A percentile compares a stretch with the other conserved stretches of the same genome.
Conservation (phyloP, 2,113 vertebrate species). For the Laticauda colubrina region DNA sequence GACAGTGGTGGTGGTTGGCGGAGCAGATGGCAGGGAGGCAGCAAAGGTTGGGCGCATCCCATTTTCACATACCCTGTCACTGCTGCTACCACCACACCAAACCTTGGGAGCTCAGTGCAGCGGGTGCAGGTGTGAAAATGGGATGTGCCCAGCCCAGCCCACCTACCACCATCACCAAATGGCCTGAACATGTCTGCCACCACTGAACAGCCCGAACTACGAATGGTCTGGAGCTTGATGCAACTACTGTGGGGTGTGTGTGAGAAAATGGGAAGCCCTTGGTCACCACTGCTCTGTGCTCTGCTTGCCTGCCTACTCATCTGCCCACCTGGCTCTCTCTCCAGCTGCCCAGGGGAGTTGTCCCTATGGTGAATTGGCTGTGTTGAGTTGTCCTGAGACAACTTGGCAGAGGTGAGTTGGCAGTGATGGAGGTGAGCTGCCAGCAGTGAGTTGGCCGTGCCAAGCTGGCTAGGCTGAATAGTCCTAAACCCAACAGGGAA, state of each 20-base stretch:
- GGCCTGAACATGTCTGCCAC: not conserved
- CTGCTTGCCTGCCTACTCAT: not conserved
- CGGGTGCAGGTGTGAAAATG: not conserved
- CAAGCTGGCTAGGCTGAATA: not conserved
- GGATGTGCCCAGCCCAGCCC: not conserved
- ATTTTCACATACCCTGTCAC: not conserved
- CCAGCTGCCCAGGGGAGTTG: not conserved
- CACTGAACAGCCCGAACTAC: not conserved
- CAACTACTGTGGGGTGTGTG: too few species aligned
- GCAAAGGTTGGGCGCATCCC: not conserved
- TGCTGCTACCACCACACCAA: not conserved
- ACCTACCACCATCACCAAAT: not conserved
- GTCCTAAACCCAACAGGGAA: not conserved
- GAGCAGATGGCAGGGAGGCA: not conserved
- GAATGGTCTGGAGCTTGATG: not conserved
- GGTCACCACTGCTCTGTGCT: not conserved
- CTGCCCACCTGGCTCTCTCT: not conserved
- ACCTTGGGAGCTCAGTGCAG: accelerated
- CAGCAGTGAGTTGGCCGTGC: not conserved
- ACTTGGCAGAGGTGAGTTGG: not conserved
- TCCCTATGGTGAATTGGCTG: not conserved
- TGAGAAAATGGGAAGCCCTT: not conserved
- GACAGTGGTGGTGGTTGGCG: not conserved
- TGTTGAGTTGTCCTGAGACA: not conserved
- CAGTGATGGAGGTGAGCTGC: not conserved